Conservation (phyloP, 2,113 vertebrate genomes). For the Vidua chalybeata region DNA sequence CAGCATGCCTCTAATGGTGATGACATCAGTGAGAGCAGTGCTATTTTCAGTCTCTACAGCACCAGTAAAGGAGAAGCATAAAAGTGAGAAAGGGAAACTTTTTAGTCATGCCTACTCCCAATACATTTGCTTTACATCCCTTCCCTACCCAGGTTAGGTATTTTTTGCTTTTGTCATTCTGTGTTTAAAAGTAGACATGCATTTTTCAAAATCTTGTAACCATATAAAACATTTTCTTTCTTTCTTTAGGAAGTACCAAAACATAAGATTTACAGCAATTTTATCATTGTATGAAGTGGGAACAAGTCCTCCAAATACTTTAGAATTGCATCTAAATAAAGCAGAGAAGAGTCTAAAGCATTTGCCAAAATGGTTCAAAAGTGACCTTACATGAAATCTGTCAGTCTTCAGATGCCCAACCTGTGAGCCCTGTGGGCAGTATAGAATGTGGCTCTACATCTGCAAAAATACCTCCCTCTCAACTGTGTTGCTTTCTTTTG, state of each 20-base stretch:
- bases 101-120: not conserved
- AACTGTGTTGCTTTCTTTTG: not conserved
- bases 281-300: not conserved
- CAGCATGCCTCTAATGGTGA: not conserved
- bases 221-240: not conserved
- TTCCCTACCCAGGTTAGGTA: not conserved
- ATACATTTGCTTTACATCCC: not conserved
- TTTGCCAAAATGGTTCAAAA: not conserved
- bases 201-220: not conserved
- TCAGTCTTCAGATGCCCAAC: not conserved
- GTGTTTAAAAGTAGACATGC: not conserved
- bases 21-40: slow-evolving; percentile 6
- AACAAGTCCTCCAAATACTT: not conserved
- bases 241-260: not conserved
- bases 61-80: not conserved
- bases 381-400: not conserved
- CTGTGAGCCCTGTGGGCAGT: not conserved
- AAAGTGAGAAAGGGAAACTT: not conserved
- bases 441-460: not conserved
- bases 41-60: slow-evolving; percentile 31
- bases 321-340: not conserved
- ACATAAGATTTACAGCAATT: not conserved
- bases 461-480: not conserved
- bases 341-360: not conserved
- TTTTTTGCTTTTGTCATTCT: not conserved